phyloP scores from a whole-genome alignment of 2,888 invertebrate species.

The Colostygia pectinataria region DNA sequence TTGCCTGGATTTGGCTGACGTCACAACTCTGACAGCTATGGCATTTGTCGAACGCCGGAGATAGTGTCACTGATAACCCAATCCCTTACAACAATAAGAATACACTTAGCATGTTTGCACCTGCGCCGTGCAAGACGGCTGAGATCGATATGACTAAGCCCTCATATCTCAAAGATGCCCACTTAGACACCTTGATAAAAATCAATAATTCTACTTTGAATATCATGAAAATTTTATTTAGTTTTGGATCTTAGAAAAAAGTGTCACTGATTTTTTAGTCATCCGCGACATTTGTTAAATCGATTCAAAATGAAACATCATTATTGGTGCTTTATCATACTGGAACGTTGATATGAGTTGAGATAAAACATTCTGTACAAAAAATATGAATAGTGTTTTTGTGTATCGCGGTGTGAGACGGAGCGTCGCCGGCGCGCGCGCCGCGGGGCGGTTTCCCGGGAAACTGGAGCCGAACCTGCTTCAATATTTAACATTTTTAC shows the following conservation, averaged over 20 bases:
- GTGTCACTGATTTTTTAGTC: slow-evolving; percentile 63
- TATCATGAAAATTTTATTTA: slow-evolving; percentile 36
- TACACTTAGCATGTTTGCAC: slow-evolving; percentile 83
- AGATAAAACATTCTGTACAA: slow-evolving; percentile 59
- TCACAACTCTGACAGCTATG: slow-evolving; percentile 81
- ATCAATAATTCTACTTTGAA: slow-evolving; percentile 36
- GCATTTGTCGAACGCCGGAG: slow-evolving; percentile 80
- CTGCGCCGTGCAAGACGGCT: slow-evolving; percentile 68
- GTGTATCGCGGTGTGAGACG: slow-evolving; percentile 73
- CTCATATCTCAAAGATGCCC: slow-evolving; percentile 55
- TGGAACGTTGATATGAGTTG: slow-evolving; percentile 68
- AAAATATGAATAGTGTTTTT: slow-evolving; percentile 64
- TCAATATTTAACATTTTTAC: slow-evolving; percentile 78
- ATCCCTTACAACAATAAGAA: slow-evolving; percentile 82
- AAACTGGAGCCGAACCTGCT: slow-evolving; percentile 65
- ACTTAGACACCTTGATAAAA: slow-evolving; percentile 43
- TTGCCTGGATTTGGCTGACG: slow-evolving; percentile 74
- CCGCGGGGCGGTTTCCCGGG: slow-evolving; percentile 80
- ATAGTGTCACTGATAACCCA: slow-evolving; percentile 82
- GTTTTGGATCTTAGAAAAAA: slow-evolving; percentile 46
- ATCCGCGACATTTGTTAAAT: slow-evolving; percentile 66
- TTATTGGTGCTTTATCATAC: slow-evolving; percentile 81
- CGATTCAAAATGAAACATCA: slow-evolving; percentile 77
- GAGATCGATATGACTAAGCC: slow-evolving; percentile 63
- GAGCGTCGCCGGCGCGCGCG: slow-evolving; percentile 72